Conservation (phyloP, 1,140 invertebrate genomes). For the Ruditapes philippinarum region DNA sequence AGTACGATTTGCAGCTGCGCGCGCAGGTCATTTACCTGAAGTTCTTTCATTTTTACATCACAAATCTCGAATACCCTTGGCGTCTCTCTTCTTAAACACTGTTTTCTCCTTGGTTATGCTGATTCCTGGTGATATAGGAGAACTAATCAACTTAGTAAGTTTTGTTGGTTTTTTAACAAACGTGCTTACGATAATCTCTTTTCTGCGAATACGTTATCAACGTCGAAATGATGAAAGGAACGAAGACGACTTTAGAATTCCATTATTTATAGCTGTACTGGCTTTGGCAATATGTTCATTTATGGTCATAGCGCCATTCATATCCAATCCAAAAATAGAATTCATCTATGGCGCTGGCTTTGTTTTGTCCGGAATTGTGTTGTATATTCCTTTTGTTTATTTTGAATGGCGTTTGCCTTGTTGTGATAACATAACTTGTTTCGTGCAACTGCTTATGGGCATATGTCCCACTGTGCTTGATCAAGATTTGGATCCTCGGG, state of each 20-base stretch:
- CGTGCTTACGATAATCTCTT: not conserved
- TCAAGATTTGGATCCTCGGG: not conserved
- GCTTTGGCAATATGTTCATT: constrained; percentile 27
- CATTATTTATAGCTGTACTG: not conserved
- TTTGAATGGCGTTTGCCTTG: constrained; percentile 28
- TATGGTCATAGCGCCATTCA: constrained; percentile 33
- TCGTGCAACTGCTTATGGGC: not conserved
- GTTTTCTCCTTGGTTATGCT: not conserved
- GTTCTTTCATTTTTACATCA: constrained; percentile 43
- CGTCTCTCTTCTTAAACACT: constrained; percentile 16
- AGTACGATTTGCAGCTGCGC: constrained; percentile 37
- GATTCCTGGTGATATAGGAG: constrained; percentile 5
- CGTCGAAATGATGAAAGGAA: not conserved
- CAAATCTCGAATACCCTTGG: constrained; percentile 31
- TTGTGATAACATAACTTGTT: not conserved
- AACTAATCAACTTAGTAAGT: constrained; percentile 24
- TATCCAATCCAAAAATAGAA: constrained; percentile 40
- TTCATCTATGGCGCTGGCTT: constrained; percentile 39
- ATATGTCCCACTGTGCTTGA: constrained; percentile 44
- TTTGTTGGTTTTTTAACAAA: constrained; percentile 21
- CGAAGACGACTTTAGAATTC: constrained; percentile 11
- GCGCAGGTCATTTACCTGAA: constrained; percentile 56
- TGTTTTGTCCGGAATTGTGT: constrained; percentile 14
- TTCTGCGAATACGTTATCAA: constrained; percentile 7
- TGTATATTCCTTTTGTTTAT: constrained; percentile 51